Percentiles rank a stretch among this genome's conserved stretches.
These are phyloP conservation scores for Spheniscus humboldti DNA, from an alignment of 2,797 vertebrate genomes.

Conservation along the genomic window DNA sequence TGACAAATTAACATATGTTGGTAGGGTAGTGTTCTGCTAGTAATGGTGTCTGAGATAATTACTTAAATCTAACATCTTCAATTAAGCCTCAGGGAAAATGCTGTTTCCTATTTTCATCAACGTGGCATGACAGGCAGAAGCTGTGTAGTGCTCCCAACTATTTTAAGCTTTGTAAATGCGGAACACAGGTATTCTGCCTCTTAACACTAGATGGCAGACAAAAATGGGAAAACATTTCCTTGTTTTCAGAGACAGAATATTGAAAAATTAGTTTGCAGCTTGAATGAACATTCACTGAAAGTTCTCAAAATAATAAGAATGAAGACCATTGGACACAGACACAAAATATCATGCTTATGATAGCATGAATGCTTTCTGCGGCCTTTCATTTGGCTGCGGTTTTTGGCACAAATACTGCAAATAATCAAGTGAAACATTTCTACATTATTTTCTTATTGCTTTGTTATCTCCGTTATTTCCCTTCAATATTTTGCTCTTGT, in stretches of 20 bases:
- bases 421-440: background rate
- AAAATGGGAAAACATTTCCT: conserved; percentile 28
- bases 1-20: background rate
- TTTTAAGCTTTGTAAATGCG: background rate
- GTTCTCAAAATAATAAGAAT: background rate
- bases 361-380: background rate
- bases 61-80: background rate
- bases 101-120: background rate
- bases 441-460: background rate
- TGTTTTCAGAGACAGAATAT: background rate
- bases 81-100: background rate
- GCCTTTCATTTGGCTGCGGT: background rate
- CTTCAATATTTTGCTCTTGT: background rate
- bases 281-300: background rate
- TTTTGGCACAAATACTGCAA: background rate
- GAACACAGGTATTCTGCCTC: background rate
- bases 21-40: background rate
- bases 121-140: background rate
- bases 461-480: background rate
- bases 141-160: background rate
- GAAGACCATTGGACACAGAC: background rate
- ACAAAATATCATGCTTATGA: background rate
- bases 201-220: conserved; percentile 69
- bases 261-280: background rate
- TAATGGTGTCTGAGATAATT: background rate